phyloP scores from a whole-genome alignment of 1,140 invertebrate genomes.

The Euschistus heros region DNA sequence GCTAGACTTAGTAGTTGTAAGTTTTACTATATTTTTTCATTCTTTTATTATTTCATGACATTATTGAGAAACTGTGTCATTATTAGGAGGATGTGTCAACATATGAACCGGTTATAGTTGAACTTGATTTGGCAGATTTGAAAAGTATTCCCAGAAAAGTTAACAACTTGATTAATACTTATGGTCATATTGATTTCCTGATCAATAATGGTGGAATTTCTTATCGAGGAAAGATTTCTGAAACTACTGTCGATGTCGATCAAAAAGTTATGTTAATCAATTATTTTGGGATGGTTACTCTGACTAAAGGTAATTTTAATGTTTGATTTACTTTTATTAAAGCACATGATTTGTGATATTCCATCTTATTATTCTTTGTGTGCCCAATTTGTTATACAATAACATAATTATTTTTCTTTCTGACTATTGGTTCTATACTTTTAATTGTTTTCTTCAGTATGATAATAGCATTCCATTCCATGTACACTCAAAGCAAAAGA shows the following conservation, averaged over 20 bases:
- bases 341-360: too few relatives aligned
- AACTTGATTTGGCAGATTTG: constrained; percentile 66
- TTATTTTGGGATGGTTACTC: constrained; percentile 82
- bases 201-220: constrained; percentile 90
- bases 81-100: neutral
- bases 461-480: too few relatives aligned
- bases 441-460: too few relatives aligned
- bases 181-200: constrained; percentile 74
- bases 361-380: too few relatives aligned
- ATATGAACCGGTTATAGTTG: constrained; percentile 38
- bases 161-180: constrained; percentile 50
- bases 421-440: too few relatives aligned
- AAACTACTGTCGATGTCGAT: constrained; percentile 76
- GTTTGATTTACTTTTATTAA: neutral
- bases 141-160: constrained; percentile 50
- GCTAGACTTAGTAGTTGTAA: constrained; percentile 38
- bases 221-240: constrained; percentile 60
- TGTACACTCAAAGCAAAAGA: too few relatives aligned
- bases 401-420: too few relatives aligned
- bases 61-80: neutral
- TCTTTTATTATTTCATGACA: neutral
- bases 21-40: neutral
- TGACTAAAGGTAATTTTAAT: constrained; percentile 56
- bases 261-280: constrained; percentile 85
- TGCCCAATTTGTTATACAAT: too few relatives aligned